Percentiles rank a stretch among this genome's conserved stretches.
phyloP scores from a whole-genome alignment of 1,140 invertebrate species.

The Latrodectus geometricus region DNA sequence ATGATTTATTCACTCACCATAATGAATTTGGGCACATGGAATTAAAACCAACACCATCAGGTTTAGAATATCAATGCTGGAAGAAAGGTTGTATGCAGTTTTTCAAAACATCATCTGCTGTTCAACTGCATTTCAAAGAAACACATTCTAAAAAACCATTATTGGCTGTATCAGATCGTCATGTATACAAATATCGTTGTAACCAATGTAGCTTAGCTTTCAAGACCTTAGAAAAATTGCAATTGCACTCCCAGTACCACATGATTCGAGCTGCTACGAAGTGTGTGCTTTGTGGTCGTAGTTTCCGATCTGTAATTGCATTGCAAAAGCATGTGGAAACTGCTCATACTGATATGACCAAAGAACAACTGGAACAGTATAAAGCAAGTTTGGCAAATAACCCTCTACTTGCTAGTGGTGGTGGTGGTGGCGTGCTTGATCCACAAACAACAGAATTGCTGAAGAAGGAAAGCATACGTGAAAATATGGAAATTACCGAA shows the following conservation, averaged over 20 bases:
- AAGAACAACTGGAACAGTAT: constrained; percentile 83
- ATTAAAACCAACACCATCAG: constrained; percentile 78
- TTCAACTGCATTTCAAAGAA: constrained; percentile 86
- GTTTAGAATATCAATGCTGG: constrained; percentile 87
- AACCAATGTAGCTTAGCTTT: constrained; percentile 95
- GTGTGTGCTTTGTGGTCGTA: constrained; percentile 88
- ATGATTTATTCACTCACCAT: constrained; percentile 86
- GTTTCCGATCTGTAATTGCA: constrained; percentile 88
- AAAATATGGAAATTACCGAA: constrained; percentile 45
- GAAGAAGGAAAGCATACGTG: constrained; percentile 65
- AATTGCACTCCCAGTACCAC: constrained; percentile 95
- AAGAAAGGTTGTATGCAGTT: constrained; percentile 88
- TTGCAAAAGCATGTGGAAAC: constrained; percentile 92
- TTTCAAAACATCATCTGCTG: constrained; percentile 80
- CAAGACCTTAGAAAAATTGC: constrained; percentile 93
- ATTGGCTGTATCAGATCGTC: constrained; percentile 87
- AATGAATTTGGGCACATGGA: constrained; percentile 82
- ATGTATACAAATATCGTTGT: constrained; percentile 97
- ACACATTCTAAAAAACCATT: constrained; percentile 58
- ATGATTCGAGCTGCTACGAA: constrained; percentile 93
- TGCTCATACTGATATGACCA: constrained; percentile 83
- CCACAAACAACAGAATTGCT: constrained; percentile 66
- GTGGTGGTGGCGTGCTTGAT: constrained; percentile 68
- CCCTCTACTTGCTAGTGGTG: constrained; percentile 76
- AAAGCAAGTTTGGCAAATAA: constrained; percentile 84